Evolutionary conservation across 2,113 vertebrate species (phyloP), one percentile per base, ranked within the genome.

Genomic region (Vidua chalybeata): DNA sequence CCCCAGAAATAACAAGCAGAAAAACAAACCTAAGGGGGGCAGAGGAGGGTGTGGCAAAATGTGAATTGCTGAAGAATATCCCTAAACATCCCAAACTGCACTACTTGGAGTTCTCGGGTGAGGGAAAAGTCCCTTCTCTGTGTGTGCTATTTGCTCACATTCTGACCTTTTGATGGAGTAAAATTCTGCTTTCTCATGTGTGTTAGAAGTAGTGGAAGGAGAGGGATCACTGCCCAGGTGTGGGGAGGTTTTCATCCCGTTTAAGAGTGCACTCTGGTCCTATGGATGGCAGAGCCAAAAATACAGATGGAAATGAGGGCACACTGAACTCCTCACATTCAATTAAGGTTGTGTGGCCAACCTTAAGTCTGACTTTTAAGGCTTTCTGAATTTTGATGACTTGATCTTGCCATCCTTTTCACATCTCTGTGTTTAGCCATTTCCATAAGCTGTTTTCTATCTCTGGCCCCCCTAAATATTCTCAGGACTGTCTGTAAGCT

Each of bases 231-330:
- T 89, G 45, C 56, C 41, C 71, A 73, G 54, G 27, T 49, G 22
- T 64, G 77, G 28, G 26, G 41, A 92, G 45, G 45, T 95, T 90
- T 90, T 72, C 56, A 48, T 43, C 59, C 17, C 14, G 66, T 91
- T 87, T 72, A 41, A 43, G 15, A 82, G 10, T 19, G 20, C 77
- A 33, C 45, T 72, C 58, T 94, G 66, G 68, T 66, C 69, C n/a
- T 48, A 7, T 4, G 54, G 35, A 37, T 81, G 84, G 74, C 74
- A 73, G 49, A 85, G 78, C 41, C 69, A 66, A 76, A 94, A 79
- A 26, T 7, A 21, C 31, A n/a, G 73, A 78, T n/a, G 49, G 33
- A 56, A 67, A 28, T 7, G 41, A 92, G 52, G 66, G 37, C 66
- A 75, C 72, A 48, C 2, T 2, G 73, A 92, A 21, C 37, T 79